Percentiles rank a stretch among this genome's conserved stretches.
These are phyloP conservation scores for Pseudoips prasinana DNA, from an alignment of 2,888 invertebrate genomes.

Conservation along the genomic window DNA sequence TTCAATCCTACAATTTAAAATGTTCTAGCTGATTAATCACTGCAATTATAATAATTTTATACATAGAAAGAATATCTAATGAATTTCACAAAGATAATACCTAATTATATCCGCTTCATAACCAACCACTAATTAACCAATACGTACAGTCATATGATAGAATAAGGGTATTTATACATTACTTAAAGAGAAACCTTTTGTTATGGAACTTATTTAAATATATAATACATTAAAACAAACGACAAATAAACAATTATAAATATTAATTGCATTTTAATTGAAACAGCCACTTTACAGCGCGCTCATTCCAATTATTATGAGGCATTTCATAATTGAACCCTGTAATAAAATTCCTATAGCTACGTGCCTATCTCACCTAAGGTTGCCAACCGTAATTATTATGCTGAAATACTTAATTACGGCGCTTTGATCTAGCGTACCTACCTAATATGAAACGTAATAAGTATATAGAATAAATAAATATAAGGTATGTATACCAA, in stretches of 20 bases:
- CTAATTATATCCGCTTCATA: constrained; percentile 55
- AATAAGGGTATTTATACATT: constrained; percentile 78
- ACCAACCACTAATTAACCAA: constrained; percentile 56
- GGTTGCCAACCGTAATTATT: not conserved
- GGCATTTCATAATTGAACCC: constrained; percentile 22
- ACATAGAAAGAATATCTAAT: constrained; percentile 34
- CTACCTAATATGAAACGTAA: too few relatives aligned
- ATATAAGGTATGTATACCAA: too few relatives aligned
- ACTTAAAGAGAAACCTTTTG: constrained; percentile 67
- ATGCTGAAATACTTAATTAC: too few relatives aligned
- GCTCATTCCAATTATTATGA: constrained; percentile 24
- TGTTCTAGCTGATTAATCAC: constrained; percentile 51
- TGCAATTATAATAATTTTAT: constrained; percentile 50
- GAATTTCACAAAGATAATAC: constrained; percentile 37
- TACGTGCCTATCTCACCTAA: constrained; percentile 6
- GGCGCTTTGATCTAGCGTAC: too few relatives aligned
- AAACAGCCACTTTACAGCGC: constrained; percentile 16
- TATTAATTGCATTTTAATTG: constrained; percentile 40
- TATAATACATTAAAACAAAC: constrained; percentile 78
- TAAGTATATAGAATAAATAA: too few relatives aligned
- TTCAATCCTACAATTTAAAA: constrained; percentile 35
- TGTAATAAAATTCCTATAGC: constrained; percentile 17
- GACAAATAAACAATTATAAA: constrained; percentile 75
- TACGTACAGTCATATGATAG: constrained; percentile 70
- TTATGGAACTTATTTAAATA: constrained; percentile 79